These are phyloP conservation scores for Melipona beecheii DNA, from an alignment of 2,888 invertebrate species.

Conservation along the genomic window DNA sequence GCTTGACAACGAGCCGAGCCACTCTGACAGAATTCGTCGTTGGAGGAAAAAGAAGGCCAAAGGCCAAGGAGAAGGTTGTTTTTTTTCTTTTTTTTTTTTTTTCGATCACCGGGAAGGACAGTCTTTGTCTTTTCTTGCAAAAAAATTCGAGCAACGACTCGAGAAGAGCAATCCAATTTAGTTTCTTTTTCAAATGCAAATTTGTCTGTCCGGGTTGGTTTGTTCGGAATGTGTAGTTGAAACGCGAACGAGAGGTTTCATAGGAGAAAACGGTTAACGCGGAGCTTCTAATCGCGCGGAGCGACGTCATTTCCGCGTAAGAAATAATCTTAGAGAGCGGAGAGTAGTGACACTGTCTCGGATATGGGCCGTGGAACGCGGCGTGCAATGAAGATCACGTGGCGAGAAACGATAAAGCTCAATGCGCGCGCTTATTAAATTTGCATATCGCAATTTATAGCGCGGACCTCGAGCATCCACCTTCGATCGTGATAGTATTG, in stretches of 20 bases:
- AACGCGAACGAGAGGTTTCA: background rate
- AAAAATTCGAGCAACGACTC: too few relatives aligned
- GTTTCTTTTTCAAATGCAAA: too few relatives aligned
- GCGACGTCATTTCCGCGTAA: slow-evolving; percentile 21
- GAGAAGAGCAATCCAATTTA: too few relatives aligned
- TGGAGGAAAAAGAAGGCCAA: too few relatives aligned
- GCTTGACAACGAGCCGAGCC: background rate
- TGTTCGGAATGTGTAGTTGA: background rate
- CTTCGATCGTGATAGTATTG: slow-evolving; percentile 78
- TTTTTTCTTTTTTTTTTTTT: too few relatives aligned
- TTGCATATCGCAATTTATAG: slow-evolving; percentile 80
- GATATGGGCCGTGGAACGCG: slow-evolving; percentile 43
- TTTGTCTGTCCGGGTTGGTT: too few relatives aligned
- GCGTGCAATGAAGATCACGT: slow-evolving; percentile 57
- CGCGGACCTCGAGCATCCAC: slow-evolving; percentile 65
- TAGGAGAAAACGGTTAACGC: background rate
- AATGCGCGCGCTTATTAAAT: slow-evolving; percentile 75
- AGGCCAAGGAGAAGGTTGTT: background rate
- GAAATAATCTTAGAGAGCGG: slow-evolving; percentile 26
- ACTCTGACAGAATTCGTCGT: background rate
- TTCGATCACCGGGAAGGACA: background rate
- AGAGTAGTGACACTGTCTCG: slow-evolving; percentile 26
- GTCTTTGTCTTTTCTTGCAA: background rate
- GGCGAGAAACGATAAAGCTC: slow-evolving; percentile 54
- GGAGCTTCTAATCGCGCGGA: slow-evolving; percentile 19